Conservation (phyloP, 1,140 invertebrate genomes). For the Hycleus phaleratus region DNA sequence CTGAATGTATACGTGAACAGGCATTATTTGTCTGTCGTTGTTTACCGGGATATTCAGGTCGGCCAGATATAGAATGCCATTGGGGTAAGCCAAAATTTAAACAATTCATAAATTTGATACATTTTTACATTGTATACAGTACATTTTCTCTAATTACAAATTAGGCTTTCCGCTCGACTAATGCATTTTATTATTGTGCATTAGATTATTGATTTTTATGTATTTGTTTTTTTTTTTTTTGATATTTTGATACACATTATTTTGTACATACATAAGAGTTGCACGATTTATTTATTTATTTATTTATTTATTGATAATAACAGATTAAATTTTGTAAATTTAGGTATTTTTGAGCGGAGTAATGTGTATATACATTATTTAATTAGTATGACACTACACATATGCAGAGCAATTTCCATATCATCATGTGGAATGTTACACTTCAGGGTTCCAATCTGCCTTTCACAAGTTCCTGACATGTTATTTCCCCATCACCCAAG, state of each 20-base stretch:
- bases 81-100: constrained; percentile 60
- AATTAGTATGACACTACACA: constrained; percentile 8
- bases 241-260: too few relatives aligned
- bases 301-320: too few relatives aligned
- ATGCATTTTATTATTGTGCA: constrained; percentile 6
- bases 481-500: constrained; percentile 16
- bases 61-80: constrained; percentile 64
- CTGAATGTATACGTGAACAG: constrained; percentile 70
- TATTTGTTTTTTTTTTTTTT: too few relatives aligned
- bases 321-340: too few relatives aligned
- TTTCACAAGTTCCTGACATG: constrained; percentile 27
- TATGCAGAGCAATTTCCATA: too few relatives aligned
- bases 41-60: constrained; percentile 62
- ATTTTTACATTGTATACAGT: constrained; percentile 35
- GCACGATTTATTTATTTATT: too few relatives aligned
- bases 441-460: constrained; percentile 57
- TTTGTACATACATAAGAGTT: too few relatives aligned
- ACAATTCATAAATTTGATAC: not conserved
- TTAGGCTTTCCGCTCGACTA: constrained; percentile 30
- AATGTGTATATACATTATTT: constrained; percentile 27
- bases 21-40: constrained; percentile 77
- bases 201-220: too few relatives aligned
- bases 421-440: constrained; percentile 50
- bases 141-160: constrained; percentile 10
- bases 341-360: not conserved